Conservation (phyloP, 2,113 vertebrate species). For the Hiodon alosoides region DNA sequence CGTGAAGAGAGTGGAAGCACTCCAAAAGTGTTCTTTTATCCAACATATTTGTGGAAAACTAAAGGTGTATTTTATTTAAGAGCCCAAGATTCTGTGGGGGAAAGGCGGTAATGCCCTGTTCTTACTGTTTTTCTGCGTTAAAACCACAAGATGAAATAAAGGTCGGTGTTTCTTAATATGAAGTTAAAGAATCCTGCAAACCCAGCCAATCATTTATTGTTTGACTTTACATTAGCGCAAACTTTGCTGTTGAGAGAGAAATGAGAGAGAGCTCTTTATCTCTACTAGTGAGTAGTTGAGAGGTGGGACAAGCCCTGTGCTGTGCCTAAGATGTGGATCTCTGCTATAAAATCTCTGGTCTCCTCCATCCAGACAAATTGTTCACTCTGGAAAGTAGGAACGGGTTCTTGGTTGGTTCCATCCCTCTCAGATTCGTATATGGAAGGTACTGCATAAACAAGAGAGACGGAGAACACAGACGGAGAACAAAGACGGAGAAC, state of each 20-base stretch:
- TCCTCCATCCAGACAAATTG: background rate
- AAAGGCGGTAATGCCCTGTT: background rate
- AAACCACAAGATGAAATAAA: background rate
- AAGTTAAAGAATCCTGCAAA: slow-evolving; percentile 23
- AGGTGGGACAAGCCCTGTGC: slow-evolving; percentile 31
- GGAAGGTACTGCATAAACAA: slow-evolving; percentile 79
- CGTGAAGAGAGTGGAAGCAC: too few relatives aligned
- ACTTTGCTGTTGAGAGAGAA: too few relatives aligned
- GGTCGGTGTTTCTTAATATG: slow-evolving; percentile 2
- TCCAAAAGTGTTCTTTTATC: background rate
- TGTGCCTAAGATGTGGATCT: slow-evolving; percentile 22
- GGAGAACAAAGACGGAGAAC: too few relatives aligned
- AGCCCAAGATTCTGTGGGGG: background rate
- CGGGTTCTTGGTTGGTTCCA: too few relatives aligned
- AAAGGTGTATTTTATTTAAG: background rate
- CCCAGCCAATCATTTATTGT: background rate
- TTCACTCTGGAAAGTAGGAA: too few relatives aligned
- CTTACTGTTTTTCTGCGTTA: background rate
- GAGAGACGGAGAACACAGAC: background rate
- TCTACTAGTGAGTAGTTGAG: slow-evolving; percentile 13
- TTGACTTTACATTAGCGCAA: background rate
- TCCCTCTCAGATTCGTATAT: slow-evolving; percentile 87
- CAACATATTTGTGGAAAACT: background rate
- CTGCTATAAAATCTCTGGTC: background rate
- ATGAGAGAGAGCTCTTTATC: background rate